A percentile compares a stretch with the other conserved stretches of the same genome.
These are phyloP conservation scores for Actinia equina DNA, from an alignment of 64 coral and sea anemone genomes.

Conservation along the genomic window DNA sequence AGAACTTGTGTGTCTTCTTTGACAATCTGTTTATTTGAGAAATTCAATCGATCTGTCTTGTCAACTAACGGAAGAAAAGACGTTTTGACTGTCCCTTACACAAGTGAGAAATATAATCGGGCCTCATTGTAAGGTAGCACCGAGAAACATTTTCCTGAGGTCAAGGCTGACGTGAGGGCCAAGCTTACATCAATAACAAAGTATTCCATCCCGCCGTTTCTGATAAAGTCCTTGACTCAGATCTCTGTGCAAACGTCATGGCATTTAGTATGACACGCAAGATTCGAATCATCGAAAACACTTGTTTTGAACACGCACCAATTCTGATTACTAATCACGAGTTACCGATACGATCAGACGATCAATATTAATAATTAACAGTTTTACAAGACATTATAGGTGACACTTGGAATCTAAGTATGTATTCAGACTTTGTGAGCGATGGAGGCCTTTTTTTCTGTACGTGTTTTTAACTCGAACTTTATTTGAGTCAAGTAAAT, in stretches of 20 bases:
- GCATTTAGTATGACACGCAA: conserved; percentile 1
- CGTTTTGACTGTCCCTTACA: neutral
- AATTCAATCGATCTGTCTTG: neutral
- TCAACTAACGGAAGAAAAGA: neutral
- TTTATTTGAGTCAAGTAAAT: too few species aligned
- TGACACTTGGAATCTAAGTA: neutral
- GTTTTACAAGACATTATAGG: neutral
- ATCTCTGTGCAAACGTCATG: conserved; percentile 4
- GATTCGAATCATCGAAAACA: neutral
- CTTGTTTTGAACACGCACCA: neutral
- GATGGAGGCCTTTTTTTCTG: neutral
- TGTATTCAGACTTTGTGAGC: neutral
- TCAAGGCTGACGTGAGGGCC: conserved; percentile 8
- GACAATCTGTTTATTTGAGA: neutral
- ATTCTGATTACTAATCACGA: neutral
- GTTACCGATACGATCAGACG: neutral
- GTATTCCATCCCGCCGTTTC: neutral
- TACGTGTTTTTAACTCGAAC: neutral
- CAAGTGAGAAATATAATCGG: neutral
- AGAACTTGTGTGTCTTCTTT: neutral
- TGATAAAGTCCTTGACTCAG: neutral
- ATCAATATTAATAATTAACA: neutral
- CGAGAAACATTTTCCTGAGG: neutral
- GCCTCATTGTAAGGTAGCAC: neutral
- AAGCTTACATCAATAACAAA: neutral